Base-by-base conservation (phyloP, 2,888 invertebrate genomes). In the Strigamia maritima region DNA sequence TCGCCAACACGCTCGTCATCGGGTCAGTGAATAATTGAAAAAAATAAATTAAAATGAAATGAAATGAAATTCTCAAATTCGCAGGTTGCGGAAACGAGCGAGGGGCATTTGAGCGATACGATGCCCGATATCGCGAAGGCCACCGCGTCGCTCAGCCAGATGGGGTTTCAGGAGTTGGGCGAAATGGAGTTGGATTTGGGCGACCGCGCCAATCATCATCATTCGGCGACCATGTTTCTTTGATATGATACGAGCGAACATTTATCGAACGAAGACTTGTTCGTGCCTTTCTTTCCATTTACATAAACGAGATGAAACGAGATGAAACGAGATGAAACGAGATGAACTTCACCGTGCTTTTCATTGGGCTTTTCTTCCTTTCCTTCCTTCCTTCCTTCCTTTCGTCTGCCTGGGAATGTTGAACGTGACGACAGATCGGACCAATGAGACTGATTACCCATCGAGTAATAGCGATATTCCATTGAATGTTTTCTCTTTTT, bases 41-140 rank as follows among this genome's bases (percentile, higher is more conserved):
- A 81, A 79, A 80, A 78, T 28, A n/a, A n/a, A n/a, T n/a, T n/a
- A n/a, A n/a, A n/a, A n/a, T n/a, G n/a, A n/a, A n/a, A n/a, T n/a
- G n/a, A n/a, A n/a, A n/a, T n/a, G n/a, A n/a, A n/a, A n/a, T n/a
- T n/a, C n/a, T n/a, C n/a, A n/a, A n/a, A n/a, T n/a, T n/a, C n/a
- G n/a, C 2, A 35, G 35, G 35, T 35, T 0, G 87, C 87, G 54
- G 89, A 89, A 82, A 88, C 87, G 82, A 89, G 88, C 84, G 89
- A 92, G 85, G 90, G 93, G 83, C 91, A 92, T 83, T 87, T 93
- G 81, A 90, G 92, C 26, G 94, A 94, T 81, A 91, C 92, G 83
- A 94, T 95, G 91, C 95, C 95, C 0, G 95, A 96, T 87, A 86
- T 86, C 76, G 86, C 86, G 81, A 94, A 95, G 94, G 95, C 95